Percentiles rank a stretch among this genome's conserved stretches.
phyloP scores from a whole-genome alignment of 2,888 invertebrate genomes.

The Acanthosoma haemorrhoidale region DNA sequence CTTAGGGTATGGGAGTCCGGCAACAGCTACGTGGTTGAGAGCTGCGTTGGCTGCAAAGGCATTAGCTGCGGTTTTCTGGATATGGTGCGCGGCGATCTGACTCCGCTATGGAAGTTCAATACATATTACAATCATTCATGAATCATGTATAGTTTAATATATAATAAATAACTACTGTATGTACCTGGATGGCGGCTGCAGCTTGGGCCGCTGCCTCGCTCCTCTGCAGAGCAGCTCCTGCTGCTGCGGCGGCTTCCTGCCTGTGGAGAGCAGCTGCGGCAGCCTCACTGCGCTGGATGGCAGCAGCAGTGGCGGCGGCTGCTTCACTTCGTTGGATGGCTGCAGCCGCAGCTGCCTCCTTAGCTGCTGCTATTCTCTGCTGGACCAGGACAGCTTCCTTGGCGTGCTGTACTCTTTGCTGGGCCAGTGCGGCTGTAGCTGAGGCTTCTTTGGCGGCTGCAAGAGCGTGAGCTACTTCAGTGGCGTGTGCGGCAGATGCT shows the following conservation, averaged over 20 bases:
- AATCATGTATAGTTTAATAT: not conserved
- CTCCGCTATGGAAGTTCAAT: slow-evolving; percentile 30
- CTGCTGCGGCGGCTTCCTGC: slow-evolving; percentile 40
- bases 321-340: slow-evolving; percentile 61
- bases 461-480: slow-evolving; percentile 65
- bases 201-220: slow-evolving; percentile 63
- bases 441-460: slow-evolving; percentile 70
- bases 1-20: slow-evolving; percentile 15
- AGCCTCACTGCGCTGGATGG: slow-evolving; percentile 56
- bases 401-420: slow-evolving; percentile 66
- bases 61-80: slow-evolving; percentile 44
- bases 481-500: slow-evolving; percentile 48
- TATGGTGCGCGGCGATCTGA: slow-evolving; percentile 40
- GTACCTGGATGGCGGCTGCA: slow-evolving; percentile 54
- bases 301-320: slow-evolving; percentile 64
- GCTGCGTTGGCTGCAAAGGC: slow-evolving; percentile 46
- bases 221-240: slow-evolving; percentile 49
- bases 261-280: slow-evolving; percentile 53
- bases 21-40: slow-evolving; percentile 40
- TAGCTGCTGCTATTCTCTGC: slow-evolving; percentile 59
- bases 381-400: slow-evolving; percentile 67
- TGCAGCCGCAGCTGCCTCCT: slow-evolving; percentile 61
- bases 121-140: too few relatives aligned
- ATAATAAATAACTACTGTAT: not conserved
- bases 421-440: slow-evolving; percentile 62